phyloP scores from a whole-genome alignment of 2,888 invertebrate species.

The Aphrophora alni region DNA sequence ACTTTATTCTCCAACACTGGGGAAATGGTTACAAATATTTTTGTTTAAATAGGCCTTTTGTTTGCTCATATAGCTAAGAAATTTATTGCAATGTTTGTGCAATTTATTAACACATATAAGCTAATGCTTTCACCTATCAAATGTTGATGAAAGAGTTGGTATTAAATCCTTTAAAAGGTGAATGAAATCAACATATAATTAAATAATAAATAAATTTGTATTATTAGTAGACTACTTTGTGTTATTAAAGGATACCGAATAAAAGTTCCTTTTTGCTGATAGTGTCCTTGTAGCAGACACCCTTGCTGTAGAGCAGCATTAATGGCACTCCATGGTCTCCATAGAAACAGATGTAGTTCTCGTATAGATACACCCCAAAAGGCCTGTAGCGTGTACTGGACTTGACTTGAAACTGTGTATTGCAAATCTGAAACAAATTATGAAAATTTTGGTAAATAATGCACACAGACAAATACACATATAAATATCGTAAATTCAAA shows the following conservation, averaged over 20 bases:
- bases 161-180: too few relatives aligned
- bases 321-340: conserved; percentile 73
- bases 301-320: conserved; percentile 67
- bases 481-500: too few relatives aligned
- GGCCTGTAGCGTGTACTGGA: conserved; percentile 73
- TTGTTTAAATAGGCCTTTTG: too few relatives aligned
- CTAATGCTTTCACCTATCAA: too few relatives aligned
- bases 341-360: conserved; percentile 76
- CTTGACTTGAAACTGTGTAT: conserved; percentile 76
- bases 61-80: too few relatives aligned
- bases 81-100: too few relatives aligned
- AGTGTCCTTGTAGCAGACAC: conserved; percentile 63
- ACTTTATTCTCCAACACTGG: too few relatives aligned
- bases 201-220: not conserved
- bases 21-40: too few relatives aligned
- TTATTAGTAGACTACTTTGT: not conserved
- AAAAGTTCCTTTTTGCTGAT: conserved; percentile 52
- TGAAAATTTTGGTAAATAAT: not conserved
- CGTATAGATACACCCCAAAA: conserved; percentile 83
- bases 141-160: too few relatives aligned
- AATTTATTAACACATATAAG: too few relatives aligned
- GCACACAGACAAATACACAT: not conserved
- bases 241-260: conserved; percentile 50
- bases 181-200: too few relatives aligned
- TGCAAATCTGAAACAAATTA: conserved; percentile 68